A percentile compares a stretch with the other conserved stretches of the same genome.
phyloP scores from a whole-genome alignment of 2,797 vertebrate species.

The Natrix natrix region DNA sequence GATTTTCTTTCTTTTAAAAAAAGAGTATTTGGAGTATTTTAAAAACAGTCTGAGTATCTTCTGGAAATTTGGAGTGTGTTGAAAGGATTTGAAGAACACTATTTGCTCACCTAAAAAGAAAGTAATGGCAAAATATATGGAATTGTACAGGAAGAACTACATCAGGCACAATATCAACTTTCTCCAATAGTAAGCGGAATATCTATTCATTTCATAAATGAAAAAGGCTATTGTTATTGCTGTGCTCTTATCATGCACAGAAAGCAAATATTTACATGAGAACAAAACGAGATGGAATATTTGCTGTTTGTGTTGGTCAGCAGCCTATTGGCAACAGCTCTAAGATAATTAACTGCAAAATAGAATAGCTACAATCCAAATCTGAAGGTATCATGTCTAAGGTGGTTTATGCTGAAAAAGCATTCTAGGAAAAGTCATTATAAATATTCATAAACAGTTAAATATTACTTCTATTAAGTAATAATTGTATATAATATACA shows the following conservation, averaged over 20 bases:
- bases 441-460: background rate
- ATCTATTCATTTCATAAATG: background rate
- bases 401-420: background rate
- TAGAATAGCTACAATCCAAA: background rate
- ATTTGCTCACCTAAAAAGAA: background rate
- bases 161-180: background rate
- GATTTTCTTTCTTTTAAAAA: too few relatives aligned
- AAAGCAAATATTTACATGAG: background rate
- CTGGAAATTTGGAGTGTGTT: too few relatives aligned
- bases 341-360: conserved; percentile 13
- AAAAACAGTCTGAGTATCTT: too few relatives aligned
- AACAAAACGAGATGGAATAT: background rate
- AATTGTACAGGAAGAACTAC: background rate
- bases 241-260: conserved; percentile 4
- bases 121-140: background rate
- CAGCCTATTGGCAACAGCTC: background rate
- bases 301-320: conserved; percentile 6
- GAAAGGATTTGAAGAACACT: background rate
- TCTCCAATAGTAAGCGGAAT: background rate
- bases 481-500: background rate
- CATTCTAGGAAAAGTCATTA: background rate
- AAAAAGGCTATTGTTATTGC: background rate
- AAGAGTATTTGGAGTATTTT: too few relatives aligned
- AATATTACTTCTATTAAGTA: background rate
- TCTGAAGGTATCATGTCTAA: background rate